These are phyloP conservation scores for Hypotaenidia okinawae DNA, from an alignment of 2,797 vertebrate species.

Conservation along the genomic window DNA sequence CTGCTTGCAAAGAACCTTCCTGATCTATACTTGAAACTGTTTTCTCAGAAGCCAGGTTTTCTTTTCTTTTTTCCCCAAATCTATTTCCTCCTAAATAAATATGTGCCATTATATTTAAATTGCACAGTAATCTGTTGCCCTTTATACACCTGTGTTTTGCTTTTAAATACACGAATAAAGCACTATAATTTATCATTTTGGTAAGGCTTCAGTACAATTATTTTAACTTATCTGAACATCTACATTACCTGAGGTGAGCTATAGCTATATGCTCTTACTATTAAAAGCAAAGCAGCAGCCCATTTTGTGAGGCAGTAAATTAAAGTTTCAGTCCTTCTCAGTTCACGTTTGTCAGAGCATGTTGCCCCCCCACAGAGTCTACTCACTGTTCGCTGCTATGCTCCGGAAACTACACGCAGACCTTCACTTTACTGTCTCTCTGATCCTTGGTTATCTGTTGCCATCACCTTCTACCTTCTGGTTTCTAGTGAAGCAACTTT, in stretches of 20 bases:
- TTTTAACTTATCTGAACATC: background rate
- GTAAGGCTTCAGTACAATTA: background rate
- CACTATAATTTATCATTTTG: background rate
- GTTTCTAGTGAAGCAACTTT: background rate
- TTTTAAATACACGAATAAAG: background rate
- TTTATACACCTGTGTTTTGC: background rate
- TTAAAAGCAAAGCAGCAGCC: constrained; percentile 3
- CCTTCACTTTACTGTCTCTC: background rate
- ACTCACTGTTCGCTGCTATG: background rate
- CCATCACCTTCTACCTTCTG: background rate
- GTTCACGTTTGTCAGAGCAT: background rate
- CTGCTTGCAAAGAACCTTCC: background rate
- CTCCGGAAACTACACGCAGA: background rate
- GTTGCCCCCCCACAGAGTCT: background rate
- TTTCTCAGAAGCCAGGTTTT: background rate
- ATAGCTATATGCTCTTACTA: background rate
- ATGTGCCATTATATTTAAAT: background rate
- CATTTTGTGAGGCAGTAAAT: background rate
- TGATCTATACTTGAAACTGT: background rate
- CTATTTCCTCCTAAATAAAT: background rate
- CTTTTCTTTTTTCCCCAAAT: background rate
- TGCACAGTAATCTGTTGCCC: background rate
- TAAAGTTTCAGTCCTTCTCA: background rate
- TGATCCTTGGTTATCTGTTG: background rate
- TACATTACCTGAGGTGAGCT: background rate